Evolutionary conservation across 2,113 vertebrate species (phyloP).

Genomic region (Panthera tigris): DNA sequence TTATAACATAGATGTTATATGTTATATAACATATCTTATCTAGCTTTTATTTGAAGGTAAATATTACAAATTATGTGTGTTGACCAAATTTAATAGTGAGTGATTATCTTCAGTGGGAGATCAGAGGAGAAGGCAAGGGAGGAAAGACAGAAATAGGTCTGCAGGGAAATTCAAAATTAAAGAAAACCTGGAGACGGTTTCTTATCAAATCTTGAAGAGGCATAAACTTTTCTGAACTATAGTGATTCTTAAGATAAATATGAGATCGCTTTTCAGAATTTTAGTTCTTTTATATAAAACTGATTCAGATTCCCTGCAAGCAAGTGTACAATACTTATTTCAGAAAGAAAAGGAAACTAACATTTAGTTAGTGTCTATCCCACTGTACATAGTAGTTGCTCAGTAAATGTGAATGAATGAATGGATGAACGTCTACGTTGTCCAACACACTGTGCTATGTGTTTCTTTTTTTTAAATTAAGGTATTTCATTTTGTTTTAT

Average conservation of each 20-base stretch:
- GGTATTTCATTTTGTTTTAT: no score
- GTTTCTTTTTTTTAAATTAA: background rate
- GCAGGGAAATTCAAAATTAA: background rate
- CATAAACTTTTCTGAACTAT: background rate
- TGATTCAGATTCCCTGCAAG: background rate
- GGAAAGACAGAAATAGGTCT: background rate
- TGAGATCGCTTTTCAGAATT: background rate
- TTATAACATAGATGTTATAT: background rate
- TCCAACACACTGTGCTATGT: background rate
- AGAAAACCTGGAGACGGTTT: background rate
- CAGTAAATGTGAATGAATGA: background rate
- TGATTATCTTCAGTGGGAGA: background rate
- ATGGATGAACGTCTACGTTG: background rate
- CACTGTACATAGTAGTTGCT: background rate
- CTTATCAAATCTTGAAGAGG: background rate
- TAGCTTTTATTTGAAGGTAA: slow-evolving; percentile 13
- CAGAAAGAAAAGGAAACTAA: background rate
- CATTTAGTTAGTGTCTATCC: background rate
- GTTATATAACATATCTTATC: no score
- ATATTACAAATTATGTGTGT: background rate
- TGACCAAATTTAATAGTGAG: background rate
- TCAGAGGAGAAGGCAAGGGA: background rate
- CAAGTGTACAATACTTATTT: background rate
- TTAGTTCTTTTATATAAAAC: background rate
- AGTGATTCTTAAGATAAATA: background rate